Base-by-base conservation (phyloP, 2,113 vertebrate species). In the Picathartes gymnocephalus region DNA sequence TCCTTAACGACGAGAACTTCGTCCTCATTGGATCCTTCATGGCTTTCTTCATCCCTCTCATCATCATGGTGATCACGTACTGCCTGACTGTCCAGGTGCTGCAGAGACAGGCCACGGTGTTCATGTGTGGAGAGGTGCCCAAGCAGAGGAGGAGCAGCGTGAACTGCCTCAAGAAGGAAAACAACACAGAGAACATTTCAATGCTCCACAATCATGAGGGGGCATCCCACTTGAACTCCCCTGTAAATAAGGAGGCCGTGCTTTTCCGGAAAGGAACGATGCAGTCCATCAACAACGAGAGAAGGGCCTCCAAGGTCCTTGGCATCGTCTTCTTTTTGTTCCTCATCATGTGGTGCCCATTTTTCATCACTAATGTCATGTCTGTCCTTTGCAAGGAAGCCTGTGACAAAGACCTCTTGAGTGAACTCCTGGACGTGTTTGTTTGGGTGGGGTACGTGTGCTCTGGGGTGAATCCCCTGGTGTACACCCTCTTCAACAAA, bases 391-490 rank as follows among this genome's bases (percentile, higher is more conserved):
- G 99, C 96, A 98, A 94, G 20, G 98, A 97, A 54, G 96, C 98
- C 53, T 99, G 99, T 19, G 98, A 99, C 6, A 97, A 98, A 92
- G 97, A 98, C 23, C 98, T 99, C 51, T 97, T 99, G 47, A 97
- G 97, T 2, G 99, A 99, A 48, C 98, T 99, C 25, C 98, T 99
- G 27, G 99, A 99, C 31, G 98, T 99, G 44, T 99, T 99, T 62
- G 99, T 99, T 11, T 99, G 99, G 99, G 99, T 99, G 94, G 99
- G 99, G 22, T 99, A 99, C 64, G 99, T 99, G 95, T 99, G 99
- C 73, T 99, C 99, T 0, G 99, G 99, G 40, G 98, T 99, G 86
- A 99, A 99, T 88, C 99, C 99, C 50, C 97, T 99, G 20, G 99
- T 99, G 66, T 99, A 99, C 97, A 99, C 99, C 4, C 99, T 99